Evolutionary conservation across 2,797 vertebrate genomes (phyloP), one percentile per base, ranked within the genome.

Genomic region (Pipistrellus pipistrellus): DNA sequence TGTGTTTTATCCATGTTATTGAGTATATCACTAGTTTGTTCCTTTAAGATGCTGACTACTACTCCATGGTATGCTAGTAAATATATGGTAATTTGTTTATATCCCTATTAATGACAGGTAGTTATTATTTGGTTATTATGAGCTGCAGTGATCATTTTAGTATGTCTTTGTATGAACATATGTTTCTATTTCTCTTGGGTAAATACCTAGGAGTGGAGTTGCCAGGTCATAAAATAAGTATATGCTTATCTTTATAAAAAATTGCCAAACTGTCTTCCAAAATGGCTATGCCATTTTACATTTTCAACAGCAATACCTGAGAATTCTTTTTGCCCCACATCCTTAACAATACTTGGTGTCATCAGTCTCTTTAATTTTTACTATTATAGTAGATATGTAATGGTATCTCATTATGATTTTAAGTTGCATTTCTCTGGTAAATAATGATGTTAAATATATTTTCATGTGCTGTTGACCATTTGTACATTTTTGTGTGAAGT

Each of bases 91-190:
- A 23, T 57, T 72, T 72, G 27, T 84, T 75, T 81, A 20, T 68
- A 73, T 10, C 53, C 57, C 25, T 83, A 2, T 85, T 84, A 27
- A 91, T 93, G 68, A 51, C 53, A 78, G 48, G 32, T 82, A 41
- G 32, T 72, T 88, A 64, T 93, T 78, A 84, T 87, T 84, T 93
- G 64, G 15, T 80, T 87, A 95, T 88, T 80, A 80, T 57, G 44
- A 88, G 13, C 32, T 83, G 11, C 20, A 57, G 17, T 55, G 23
- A 86, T 80, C 23, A 84, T 84, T 75, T 73, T 90, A 53, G 8
- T 59, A 71, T 87, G 27, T 85, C 27, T 69, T 62, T 91, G 21
- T 85, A 38, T 85, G 80, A 71, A 35, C 46, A 64, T 91, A 73
- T 32, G 21, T 91, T 85, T 85, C 62, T 27, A 69, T 91, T 91